These are phyloP conservation scores for Parnassius smintheus DNA, from an alignment of 2,888 invertebrate species.

Conservation along the genomic window DNA sequence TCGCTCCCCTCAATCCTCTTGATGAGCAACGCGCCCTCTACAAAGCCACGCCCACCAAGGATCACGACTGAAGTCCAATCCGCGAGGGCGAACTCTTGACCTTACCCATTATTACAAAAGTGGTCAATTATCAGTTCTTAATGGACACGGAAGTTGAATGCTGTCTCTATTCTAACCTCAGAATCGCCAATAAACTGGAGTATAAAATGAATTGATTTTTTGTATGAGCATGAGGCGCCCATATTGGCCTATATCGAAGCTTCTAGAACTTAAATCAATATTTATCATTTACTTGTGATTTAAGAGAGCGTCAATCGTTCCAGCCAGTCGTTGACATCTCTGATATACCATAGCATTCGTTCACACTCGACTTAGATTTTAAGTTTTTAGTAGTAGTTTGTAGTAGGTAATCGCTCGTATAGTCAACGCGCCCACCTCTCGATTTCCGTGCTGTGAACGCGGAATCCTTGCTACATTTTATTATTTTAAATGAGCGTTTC, in stretches of 20 bases:
- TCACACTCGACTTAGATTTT: slow-evolving; percentile 40
- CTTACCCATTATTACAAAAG: background rate
- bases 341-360: slow-evolving; percentile 36
- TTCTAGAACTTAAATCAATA: slow-evolving; percentile 36
- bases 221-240: background rate
- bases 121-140: background rate
- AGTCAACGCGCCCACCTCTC: slow-evolving; percentile 75
- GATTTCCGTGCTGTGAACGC: slow-evolving; percentile 42
- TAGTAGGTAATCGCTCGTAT: slow-evolving; percentile 56
- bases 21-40: slow-evolving; percentile 10
- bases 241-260: slow-evolving; percentile 21
- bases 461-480: background rate
- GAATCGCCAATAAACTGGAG: background rate
- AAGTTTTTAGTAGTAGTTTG: too few relatives aligned
- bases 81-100: background rate
- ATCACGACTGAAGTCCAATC: background rate
- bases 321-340: slow-evolving; percentile 23
- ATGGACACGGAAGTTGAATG: background rate
- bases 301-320: slow-evolving; percentile 37
- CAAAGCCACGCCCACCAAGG: slow-evolving; percentile 2
- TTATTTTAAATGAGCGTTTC: slow-evolving; percentile 42
- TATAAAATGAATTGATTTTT: background rate
- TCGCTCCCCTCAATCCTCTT: slow-evolving; percentile 19
- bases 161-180: background rate
- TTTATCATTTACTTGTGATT: slow-evolving; percentile 32